phyloP scores from a whole-genome alignment of 2,888 invertebrate species.

The Drosophila lacicola region DNA sequence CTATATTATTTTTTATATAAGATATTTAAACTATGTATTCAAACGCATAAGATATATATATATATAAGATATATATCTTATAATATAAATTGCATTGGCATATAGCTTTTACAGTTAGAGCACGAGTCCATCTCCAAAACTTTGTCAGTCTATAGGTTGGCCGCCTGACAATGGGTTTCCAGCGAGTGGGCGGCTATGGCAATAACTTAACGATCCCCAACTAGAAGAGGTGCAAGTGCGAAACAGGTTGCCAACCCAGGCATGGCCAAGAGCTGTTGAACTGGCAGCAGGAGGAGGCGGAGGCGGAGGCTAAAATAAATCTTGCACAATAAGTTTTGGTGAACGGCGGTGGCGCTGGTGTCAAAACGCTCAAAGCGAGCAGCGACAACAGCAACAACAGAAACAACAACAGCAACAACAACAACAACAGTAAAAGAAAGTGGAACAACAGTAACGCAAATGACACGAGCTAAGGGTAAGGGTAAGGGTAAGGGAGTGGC shows the following conservation, averaged over 20 bases:
- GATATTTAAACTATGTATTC: no score
- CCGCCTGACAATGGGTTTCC: constrained; percentile 33
- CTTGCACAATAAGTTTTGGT: constrained; percentile 72
- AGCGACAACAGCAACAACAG: constrained; percentile 32
- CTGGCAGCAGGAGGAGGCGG: constrained; percentile 8
- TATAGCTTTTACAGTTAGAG: background rate
- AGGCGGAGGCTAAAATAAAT: constrained; percentile 59
- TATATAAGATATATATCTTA: no score
- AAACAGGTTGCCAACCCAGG: constrained; percentile 22
- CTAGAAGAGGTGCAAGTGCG: constrained; percentile 26
- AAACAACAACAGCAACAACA: constrained; percentile 17
- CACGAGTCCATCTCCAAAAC: constrained; percentile 31
- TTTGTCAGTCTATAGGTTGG: background rate
- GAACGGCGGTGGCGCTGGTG: constrained; percentile 47
- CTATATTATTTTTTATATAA: no score
- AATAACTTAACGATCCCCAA: constrained; percentile 70
- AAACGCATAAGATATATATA: no score
- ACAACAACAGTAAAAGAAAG: constrained; percentile 22
- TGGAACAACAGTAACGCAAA: constrained; percentile 53
- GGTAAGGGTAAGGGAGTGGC: no score
- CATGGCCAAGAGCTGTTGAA: constrained; percentile 11
- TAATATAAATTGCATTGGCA: no score
- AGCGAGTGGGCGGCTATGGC: constrained; percentile 35
- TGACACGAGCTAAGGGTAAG: constrained; percentile 58
- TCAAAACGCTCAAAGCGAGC: constrained; percentile 57